These are phyloP conservation scores for Heterohyrax brucei DNA, from an alignment of 2,797 vertebrate genomes.

Conservation along the genomic window DNA sequence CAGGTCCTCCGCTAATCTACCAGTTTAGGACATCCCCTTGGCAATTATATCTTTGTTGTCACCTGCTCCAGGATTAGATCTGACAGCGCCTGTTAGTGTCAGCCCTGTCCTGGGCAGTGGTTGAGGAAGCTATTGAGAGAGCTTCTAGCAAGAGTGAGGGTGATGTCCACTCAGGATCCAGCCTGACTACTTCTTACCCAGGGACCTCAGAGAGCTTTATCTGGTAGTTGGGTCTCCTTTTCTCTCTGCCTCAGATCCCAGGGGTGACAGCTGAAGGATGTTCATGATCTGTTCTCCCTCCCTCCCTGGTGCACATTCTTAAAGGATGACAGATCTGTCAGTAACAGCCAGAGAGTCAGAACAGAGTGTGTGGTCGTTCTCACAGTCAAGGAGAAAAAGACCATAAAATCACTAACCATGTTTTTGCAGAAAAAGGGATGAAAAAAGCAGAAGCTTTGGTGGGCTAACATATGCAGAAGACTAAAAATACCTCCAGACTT, in stretches of 20 bases:
- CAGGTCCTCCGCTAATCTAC: neutral
- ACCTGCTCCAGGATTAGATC: neutral
- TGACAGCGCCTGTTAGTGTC: neutral
- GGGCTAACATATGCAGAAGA: neutral
- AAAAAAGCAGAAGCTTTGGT: neutral
- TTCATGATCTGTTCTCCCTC: neutral
- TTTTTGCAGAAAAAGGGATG: conserved; percentile 26
- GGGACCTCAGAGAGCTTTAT: neutral
- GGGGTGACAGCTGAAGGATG: neutral
- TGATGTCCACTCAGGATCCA: neutral
- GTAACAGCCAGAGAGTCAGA: neutral
- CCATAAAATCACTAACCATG: neutral
- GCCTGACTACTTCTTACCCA: neutral
- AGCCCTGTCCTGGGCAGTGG: neutral
- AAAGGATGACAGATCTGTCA: neutral
- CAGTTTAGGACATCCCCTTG: neutral
- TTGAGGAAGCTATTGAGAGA: neutral
- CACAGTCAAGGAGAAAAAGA: neutral
- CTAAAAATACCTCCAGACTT: neutral
- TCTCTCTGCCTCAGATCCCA: neutral
- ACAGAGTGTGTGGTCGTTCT: neutral
- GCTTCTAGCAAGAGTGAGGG: neutral
- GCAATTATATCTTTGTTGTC: neutral
- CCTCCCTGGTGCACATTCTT: neutral
- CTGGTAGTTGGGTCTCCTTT: neutral